These are phyloP conservation scores for Catostylus mosaicus DNA, from an alignment of 30 jellyfish, hydroid and myxozoan genomes.

Conservation along the genomic window DNA sequence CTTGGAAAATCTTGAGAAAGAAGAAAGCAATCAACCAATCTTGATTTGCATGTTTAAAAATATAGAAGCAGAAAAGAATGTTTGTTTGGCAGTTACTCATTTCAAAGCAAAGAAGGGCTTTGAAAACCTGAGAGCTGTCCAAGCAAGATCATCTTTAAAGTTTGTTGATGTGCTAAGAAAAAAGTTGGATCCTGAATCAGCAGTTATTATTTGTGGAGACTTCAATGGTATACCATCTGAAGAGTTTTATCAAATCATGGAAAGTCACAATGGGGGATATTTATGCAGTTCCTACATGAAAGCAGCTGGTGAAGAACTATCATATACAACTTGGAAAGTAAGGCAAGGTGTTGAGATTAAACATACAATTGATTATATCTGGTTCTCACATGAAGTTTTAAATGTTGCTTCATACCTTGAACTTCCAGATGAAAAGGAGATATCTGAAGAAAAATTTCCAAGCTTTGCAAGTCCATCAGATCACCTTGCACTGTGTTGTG, in stretches of 20 bases:
- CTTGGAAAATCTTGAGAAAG: conserved; percentile 58
- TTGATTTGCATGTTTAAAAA: conserved; percentile 43
- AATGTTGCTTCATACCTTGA: conserved; percentile 47
- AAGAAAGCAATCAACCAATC: conserved; percentile 73
- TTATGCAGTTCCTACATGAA: conserved; percentile 65
- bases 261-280: neutral
- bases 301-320: conserved; percentile 26
- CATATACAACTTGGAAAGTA: conserved; percentile 86
- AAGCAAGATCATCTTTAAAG: conserved; percentile 55
- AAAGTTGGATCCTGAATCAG: conserved; percentile 30
- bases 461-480: conserved; percentile 74
- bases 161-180: conserved; percentile 18
- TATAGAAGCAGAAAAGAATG: conserved; percentile 3
- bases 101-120: conserved; percentile 84
- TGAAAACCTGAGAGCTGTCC: conserved; percentile 69
- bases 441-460: conserved; percentile 78
- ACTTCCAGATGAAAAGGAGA: conserved; percentile 70
- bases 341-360: conserved; percentile 72
- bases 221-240: conserved; percentile 81
- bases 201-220: conserved; percentile 79
- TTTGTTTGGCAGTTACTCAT: conserved; percentile 73
- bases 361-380: conserved; percentile 80
- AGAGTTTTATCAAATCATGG: conserved; percentile 46
- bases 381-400: conserved; percentile 56
- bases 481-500: conserved; percentile 81